A percentile compares a stretch with the other conserved stretches of the same genome.
phyloP scores from a whole-genome alignment of 2,113 vertebrate species.

The Phaethon lepturus region DNA sequence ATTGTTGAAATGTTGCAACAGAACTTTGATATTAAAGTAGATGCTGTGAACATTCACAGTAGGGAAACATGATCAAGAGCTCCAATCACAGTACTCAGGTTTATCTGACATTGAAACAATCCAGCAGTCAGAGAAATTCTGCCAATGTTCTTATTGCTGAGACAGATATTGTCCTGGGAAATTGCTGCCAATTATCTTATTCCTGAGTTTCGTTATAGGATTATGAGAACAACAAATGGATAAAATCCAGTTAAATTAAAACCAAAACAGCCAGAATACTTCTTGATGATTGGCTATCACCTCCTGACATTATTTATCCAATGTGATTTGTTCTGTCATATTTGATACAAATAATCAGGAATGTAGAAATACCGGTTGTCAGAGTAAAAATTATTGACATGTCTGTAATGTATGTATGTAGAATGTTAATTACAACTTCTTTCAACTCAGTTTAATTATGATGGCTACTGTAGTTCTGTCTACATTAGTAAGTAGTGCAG shows the following conservation, averaged over 20 bases:
- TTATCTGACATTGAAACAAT: not conserved
- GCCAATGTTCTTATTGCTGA: not conserved
- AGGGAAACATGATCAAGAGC: not conserved
- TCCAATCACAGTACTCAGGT: fast-evolving
- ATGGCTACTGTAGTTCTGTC: not conserved
- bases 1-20: not conserved
- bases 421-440: not conserved
- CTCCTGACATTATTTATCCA: not conserved
- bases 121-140: not conserved
- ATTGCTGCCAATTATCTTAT: not conserved
- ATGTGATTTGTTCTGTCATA: not conserved
- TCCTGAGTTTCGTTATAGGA: not conserved
- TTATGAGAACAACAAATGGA: not conserved
- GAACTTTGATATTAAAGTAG: not conserved
- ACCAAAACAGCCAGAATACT: not conserved
- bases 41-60: not conserved
- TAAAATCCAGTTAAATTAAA: not conserved
- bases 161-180: not conserved
- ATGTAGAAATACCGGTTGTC: not conserved
- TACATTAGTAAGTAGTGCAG: not conserved
- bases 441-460: not conserved
- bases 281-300: not conserved
- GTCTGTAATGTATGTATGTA: not conserved
- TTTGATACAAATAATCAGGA: not conserved
- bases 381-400: not conserved